Evolutionary conservation across 1,140 invertebrate genomes (phyloP).

Genomic region (Adelges cooleyi): DNA sequence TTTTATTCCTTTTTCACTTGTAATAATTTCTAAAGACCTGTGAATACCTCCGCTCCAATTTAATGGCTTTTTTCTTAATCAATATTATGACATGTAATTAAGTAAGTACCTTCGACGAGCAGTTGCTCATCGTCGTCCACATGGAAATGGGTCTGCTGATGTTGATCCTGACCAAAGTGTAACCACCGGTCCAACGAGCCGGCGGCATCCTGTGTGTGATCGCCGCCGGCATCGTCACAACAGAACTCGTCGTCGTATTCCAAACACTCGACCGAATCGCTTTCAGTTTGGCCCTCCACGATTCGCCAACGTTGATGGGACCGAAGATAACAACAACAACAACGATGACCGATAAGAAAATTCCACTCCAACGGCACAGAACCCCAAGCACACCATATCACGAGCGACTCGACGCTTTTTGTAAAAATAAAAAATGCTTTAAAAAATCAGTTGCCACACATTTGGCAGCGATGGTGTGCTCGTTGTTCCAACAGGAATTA

Average conservation of each 20-base stretch:
- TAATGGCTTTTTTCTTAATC: no score
- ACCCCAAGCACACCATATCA: background rate
- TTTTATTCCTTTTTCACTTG: no score
- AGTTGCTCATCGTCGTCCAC: conserved; percentile 31
- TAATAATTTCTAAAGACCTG: no score
- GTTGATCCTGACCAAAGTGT: conserved; percentile 26
- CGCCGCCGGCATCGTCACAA: conserved; percentile 21
- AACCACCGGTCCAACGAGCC: conserved; percentile 13
- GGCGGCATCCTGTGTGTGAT: conserved; percentile 14
- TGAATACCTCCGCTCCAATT: no score
- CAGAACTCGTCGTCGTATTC: conserved; percentile 21
- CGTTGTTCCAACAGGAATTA: no score
- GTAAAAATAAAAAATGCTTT: no score
- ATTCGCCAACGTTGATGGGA: background rate
- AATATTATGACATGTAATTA: no score
- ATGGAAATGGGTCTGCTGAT: conserved; percentile 32
- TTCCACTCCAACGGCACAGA: no score
- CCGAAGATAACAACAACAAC: background rate
- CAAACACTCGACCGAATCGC: conserved; percentile 19
- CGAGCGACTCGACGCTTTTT: background rate
- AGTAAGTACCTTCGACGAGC: conserved; percentile 17
- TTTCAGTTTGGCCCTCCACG: conserved; percentile 28
- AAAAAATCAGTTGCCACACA: no score
- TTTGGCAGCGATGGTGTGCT: no score
- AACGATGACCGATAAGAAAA: background rate